A percentile compares a stretch with the other conserved stretches of the same genome.
phyloP scores from a whole-genome alignment of 1,140 invertebrate species.

The Episyrphus balteatus region DNA sequence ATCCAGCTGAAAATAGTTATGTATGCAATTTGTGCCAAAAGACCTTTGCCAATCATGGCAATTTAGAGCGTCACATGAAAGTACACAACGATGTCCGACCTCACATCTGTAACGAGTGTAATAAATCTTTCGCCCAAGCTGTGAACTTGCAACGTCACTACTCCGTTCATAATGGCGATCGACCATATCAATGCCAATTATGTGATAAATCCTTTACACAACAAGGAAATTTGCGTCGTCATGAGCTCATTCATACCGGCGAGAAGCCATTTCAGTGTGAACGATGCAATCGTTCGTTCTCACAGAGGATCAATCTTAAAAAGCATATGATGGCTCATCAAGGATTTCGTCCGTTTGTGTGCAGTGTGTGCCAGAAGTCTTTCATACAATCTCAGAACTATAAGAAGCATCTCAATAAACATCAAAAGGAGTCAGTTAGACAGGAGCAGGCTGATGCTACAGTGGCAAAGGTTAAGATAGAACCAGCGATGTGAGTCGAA shows the following conservation, averaged over 20 bases:
- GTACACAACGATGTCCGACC: slow-evolving; percentile 34
- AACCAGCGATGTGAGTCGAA: no score
- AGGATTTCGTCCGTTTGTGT: slow-evolving; percentile 31
- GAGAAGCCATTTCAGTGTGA: slow-evolving; percentile 35
- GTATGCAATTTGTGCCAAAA: slow-evolving; percentile 32
- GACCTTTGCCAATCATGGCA: slow-evolving; percentile 32
- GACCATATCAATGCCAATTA: slow-evolving; percentile 31
- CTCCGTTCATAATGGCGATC: slow-evolving; percentile 32
- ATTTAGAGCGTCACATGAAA: slow-evolving; percentile 33
- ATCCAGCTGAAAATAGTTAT: slow-evolving; percentile 31
- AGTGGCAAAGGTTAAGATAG: no score
- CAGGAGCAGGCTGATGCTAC: no score
- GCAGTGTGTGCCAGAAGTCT: slow-evolving; percentile 30
- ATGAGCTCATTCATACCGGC: slow-evolving; percentile 36
- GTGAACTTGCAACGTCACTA: slow-evolving; percentile 33
- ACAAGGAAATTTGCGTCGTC: slow-evolving; percentile 35
- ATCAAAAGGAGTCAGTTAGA: slow-evolving; percentile 21
- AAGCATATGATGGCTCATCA: slow-evolving; percentile 35
- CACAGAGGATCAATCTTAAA: slow-evolving; percentile 34
- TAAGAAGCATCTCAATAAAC: slow-evolving; percentile 29
- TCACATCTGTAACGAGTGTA: slow-evolving; percentile 27
- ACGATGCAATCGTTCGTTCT: slow-evolving; percentile 30
- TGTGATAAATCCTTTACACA: slow-evolving; percentile 36
- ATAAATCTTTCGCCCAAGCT: slow-evolving; percentile 34
- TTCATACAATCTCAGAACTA: slow-evolving; percentile 33